Evolutionary conservation across 2,113 vertebrate species (phyloP).

Genomic region (Nematolebias whitei): DNA sequence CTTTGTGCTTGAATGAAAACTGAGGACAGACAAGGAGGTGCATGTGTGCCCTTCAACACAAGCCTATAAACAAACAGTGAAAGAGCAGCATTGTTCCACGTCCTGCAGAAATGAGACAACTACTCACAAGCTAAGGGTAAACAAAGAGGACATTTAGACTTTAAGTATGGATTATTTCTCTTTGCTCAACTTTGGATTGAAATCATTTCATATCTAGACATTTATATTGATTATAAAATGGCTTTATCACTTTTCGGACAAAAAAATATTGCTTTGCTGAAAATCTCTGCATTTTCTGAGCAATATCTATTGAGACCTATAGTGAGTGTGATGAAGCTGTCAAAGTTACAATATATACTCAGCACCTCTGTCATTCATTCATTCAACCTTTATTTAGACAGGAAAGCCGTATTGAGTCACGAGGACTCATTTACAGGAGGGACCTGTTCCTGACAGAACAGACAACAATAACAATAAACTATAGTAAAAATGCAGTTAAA

Average conservation of each 20-base stretch:
- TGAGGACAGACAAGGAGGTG: conserved; percentile 41
- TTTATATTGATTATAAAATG: not conserved
- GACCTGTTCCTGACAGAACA: too few relatives aligned
- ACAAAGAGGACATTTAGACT: conserved; percentile 7
- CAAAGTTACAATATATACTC: too few relatives aligned
- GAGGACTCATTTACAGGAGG: too few relatives aligned
- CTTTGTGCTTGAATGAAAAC: conserved; percentile 37
- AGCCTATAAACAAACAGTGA: conserved; percentile 60
- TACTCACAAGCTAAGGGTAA: conserved; percentile 2
- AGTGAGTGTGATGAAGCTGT: too few relatives aligned
- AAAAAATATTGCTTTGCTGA: too few relatives aligned
- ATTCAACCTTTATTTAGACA: too few relatives aligned
- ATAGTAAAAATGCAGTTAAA: too few relatives aligned
- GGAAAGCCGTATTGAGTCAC: too few relatives aligned
- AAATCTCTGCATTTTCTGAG: too few relatives aligned
- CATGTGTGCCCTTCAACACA: conserved; percentile 28
- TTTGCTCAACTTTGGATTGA: not conserved
- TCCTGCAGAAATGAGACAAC: not conserved
- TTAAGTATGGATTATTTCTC: not conserved
- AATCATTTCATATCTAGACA: conserved; percentile 19
- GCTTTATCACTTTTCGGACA: not conserved
- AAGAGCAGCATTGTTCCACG: conserved; percentile 43
- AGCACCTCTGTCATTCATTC: too few relatives aligned
- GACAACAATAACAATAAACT: too few relatives aligned
- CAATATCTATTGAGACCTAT: too few relatives aligned